Evolutionary conservation across 2,888 invertebrate species (phyloP).

Genomic region (Perdita meconis): DNA sequence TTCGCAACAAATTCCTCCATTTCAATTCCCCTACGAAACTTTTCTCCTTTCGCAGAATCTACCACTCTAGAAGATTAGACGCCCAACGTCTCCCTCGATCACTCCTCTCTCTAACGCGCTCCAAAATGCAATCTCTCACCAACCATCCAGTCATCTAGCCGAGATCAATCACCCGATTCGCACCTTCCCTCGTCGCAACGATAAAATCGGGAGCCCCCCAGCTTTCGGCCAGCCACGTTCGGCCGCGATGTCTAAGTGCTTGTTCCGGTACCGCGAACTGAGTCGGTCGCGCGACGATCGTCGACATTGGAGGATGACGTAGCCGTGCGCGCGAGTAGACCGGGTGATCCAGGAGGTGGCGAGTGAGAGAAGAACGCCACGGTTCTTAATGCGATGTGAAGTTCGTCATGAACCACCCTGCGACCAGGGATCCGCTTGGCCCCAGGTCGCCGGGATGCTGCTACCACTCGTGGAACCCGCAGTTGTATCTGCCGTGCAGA

Average conservation of each 20-base stretch:
- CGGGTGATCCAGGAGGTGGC: conserved; percentile 43
- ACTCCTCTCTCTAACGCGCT: no score
- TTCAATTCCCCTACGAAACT: conserved; percentile 7
- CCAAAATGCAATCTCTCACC: not conserved
- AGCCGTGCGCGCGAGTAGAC: conserved; percentile 6
- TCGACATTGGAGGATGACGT: conserved; percentile 25
- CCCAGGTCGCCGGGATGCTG: conserved; percentile 83
- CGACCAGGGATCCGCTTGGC: conserved; percentile 83
- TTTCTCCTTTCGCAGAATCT: conserved; percentile 1
- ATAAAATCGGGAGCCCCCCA: not conserved
- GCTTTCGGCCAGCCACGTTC: not conserved
- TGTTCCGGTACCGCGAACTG: no score
- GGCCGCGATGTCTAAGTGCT: no score
- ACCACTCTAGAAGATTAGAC: not conserved
- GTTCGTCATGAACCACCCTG: conserved; percentile 83
- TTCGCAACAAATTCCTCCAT: conserved; percentile 20
- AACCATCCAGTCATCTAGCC: not conserved
- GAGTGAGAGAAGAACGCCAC: conserved; percentile 45
- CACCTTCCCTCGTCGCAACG: not conserved
- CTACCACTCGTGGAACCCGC: conserved; percentile 81
- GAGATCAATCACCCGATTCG: no score
- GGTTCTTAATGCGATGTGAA: conserved; percentile 80
- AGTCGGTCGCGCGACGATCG: not conserved
- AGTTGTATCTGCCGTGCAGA: conserved; percentile 78
- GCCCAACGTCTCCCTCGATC: not conserved